phyloP scores from a whole-genome alignment of 1,140 invertebrate species.

The Sarcophaga bullata region DNA sequence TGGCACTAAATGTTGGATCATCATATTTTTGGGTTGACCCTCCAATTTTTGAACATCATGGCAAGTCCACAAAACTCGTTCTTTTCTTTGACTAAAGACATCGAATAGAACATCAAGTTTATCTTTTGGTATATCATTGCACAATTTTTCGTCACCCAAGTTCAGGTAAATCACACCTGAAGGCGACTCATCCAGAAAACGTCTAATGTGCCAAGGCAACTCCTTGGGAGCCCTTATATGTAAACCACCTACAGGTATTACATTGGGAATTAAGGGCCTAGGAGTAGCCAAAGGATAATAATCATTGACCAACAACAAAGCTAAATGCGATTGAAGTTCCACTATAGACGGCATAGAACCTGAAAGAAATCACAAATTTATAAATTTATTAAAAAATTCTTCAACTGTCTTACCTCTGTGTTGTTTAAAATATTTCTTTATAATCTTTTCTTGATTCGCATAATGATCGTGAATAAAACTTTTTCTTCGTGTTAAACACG shows the following conservation, averaged over 20 bases:
- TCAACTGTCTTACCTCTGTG: constrained; percentile 46
- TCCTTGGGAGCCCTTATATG: constrained; percentile 60
- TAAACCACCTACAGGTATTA: constrained; percentile 61
- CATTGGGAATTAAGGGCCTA: constrained; percentile 54
- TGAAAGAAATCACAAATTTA: background rate
- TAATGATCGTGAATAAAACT: constrained; percentile 52
- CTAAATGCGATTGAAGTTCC: constrained; percentile 66
- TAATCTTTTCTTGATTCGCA: constrained; percentile 53
- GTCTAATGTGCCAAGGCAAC: constrained; percentile 64
- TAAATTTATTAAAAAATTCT: too few species aligned
- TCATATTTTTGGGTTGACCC: constrained; percentile 66
- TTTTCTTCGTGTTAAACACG: constrained; percentile 50
- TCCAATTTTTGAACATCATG: constrained; percentile 62
- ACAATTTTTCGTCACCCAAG: constrained; percentile 62
- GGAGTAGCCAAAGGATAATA: constrained; percentile 60
- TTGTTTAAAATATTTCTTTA: constrained; percentile 53
- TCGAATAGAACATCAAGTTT: constrained; percentile 61
- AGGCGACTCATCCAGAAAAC: constrained; percentile 65
- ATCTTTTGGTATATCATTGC: constrained; percentile 54
- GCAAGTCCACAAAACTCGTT: constrained; percentile 69
- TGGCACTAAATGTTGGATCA: constrained; percentile 68
- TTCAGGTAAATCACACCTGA: constrained; percentile 71
- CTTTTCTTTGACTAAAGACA: constrained; percentile 65
- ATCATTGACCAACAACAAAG: constrained; percentile 61
- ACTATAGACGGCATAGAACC: constrained; percentile 63